Evolutionary conservation across 2,888 invertebrate species (phyloP), one percentile per base, ranked within the genome.

Genomic region (Abscondita cerata): DNA sequence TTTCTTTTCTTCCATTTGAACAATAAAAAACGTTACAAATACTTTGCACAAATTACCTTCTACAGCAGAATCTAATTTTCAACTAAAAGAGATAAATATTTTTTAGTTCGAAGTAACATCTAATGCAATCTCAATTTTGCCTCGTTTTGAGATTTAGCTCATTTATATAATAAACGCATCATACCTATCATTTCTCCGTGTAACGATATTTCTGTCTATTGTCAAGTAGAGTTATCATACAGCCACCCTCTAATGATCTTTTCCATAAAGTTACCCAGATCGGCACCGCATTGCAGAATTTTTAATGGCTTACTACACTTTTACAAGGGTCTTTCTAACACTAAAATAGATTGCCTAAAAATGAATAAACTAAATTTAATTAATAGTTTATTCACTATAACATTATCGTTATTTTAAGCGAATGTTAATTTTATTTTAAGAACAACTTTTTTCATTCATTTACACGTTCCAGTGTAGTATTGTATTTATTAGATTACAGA

Each of bases 141-240:
- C 54, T 54, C 50, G 57, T 62, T 61, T 46, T 9, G 33, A 40
- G 44, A 51, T n/a, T n/a, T 34, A 38, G 62, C 78, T 76, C 77
- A 78, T 78, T 78, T 78, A 78, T 76, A 76, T 76, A 78, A 78
- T 78, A 78, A 78, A 77, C 78, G 77, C 76, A 79, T 78, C 78
- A 78, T 79, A 79, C 77, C 78, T 79, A 78, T 79, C 79, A 79
- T 79, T 79, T 79, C 76, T 76, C 75, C 70, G 72, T 75, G 76
- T 76, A 76, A 75, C 76, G 76, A 79, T 76, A 78, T 78, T 79
- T 79, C 79, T 78, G 79, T 72, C 73, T 74, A 77, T 78, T 78
- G 78, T 78, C 73, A 74, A 55, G 71, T 71, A 74, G 76, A n/a
- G 78, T 77, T 78, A 77, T 76, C 64, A 57, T 57, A 38, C 50